phyloP scores from a whole-genome alignment of 2,888 invertebrate species.

The Rhamnusium bicolor region DNA sequence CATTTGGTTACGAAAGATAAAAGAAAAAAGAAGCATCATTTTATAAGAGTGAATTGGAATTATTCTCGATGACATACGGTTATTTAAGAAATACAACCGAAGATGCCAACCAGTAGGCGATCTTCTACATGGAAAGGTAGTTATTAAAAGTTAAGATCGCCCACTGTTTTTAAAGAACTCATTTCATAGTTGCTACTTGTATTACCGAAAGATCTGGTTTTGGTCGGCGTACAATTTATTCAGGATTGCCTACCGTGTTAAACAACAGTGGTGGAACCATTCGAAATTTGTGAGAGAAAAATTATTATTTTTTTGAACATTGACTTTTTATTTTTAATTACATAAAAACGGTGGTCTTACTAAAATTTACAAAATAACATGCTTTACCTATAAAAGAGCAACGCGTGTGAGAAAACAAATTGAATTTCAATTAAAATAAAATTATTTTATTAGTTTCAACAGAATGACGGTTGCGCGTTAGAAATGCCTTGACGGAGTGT shows the following conservation, averaged over 20 bases:
- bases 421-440: too few species aligned
- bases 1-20: constrained; percentile 13
- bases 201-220: constrained; percentile 69
- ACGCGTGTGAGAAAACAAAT: too few species aligned
- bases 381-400: too few species aligned
- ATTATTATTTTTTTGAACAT: too few species aligned
- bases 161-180: constrained; percentile 69
- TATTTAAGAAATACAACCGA: constrained; percentile 64
- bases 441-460: too few species aligned
- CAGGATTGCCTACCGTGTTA: constrained; percentile 51
- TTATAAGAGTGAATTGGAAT: constrained; percentile 51
- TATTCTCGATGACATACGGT: constrained; percentile 64
- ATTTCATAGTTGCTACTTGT: constrained; percentile 69
- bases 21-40: constrained; percentile 32
- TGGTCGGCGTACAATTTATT: constrained; percentile 62
- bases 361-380: too few species aligned
- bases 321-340: too few species aligned
- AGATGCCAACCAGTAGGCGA: constrained; percentile 64
- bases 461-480: too few species aligned
- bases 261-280: constrained; percentile 35
- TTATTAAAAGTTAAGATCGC: constrained; percentile 69
- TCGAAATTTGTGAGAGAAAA: not conserved
- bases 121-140: constrained; percentile 65
- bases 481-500: too few species aligned
- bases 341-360: too few species aligned